Conservation (phyloP, 2,888 invertebrate genomes). For the Ypsolopha scabrella region DNA sequence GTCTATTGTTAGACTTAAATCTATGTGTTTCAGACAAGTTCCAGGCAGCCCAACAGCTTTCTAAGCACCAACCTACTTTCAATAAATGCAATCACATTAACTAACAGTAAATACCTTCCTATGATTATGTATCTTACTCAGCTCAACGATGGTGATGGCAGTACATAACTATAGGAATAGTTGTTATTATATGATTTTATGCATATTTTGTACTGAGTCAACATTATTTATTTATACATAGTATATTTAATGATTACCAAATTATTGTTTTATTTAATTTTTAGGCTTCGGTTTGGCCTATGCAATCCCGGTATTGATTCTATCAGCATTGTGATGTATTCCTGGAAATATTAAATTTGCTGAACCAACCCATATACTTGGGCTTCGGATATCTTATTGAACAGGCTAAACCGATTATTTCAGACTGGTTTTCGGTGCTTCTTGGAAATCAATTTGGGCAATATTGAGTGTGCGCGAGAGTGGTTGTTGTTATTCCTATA, state of each 20-base stretch:
- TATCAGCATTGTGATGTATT: too few species aligned
- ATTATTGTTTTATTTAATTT: slow-evolving; percentile 51
- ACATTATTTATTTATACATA: slow-evolving; percentile 68
- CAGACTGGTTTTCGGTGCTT: slow-evolving; percentile 68
- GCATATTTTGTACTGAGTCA: slow-evolving; percentile 58
- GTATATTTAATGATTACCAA: slow-evolving; percentile 70
- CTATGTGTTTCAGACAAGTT: slow-evolving; percentile 70
- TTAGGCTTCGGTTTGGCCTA: slow-evolving; percentile 58
- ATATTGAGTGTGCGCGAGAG: slow-evolving; percentile 11
- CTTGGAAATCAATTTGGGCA: slow-evolving; percentile 42
- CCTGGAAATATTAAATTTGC: too few species aligned
- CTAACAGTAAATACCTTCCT: slow-evolving; percentile 37
- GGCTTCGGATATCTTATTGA: slow-evolving; percentile 23
- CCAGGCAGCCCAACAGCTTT: slow-evolving; percentile 65
- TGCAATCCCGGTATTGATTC: slow-evolving; percentile 25
- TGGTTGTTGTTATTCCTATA: neutral
- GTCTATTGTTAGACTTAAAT: slow-evolving; percentile 70
- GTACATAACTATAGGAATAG: neutral
- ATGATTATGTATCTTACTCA: slow-evolving; percentile 21
- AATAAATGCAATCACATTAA: slow-evolving; percentile 59
- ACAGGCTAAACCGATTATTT: slow-evolving; percentile 57
- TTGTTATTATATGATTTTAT: slow-evolving; percentile 47
- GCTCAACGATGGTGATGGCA: neutral
- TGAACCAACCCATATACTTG: too few species aligned
- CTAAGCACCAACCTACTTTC: slow-evolving; percentile 64